These are phyloP conservation scores for Trichosurus vulpecula DNA, from an alignment of 2,797 vertebrate species.

Conservation along the genomic window DNA sequence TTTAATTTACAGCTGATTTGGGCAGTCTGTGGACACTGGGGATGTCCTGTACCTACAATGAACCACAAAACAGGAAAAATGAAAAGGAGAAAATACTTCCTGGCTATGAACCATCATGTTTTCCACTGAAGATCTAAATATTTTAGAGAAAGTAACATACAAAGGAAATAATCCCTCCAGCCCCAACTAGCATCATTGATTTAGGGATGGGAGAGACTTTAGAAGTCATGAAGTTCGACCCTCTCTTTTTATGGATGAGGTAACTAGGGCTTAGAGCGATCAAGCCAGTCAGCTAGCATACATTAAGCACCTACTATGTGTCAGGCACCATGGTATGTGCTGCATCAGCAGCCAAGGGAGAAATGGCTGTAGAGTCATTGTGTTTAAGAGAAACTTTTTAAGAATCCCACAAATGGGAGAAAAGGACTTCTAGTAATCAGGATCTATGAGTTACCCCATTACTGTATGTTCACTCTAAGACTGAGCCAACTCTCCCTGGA, in stretches of 20 bases:
- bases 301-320: background rate
- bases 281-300: background rate
- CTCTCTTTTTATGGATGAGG: background rate
- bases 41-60: background rate
- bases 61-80: background rate
- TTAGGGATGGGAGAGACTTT: background rate
- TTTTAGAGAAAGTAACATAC: background rate
- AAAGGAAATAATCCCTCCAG: background rate
- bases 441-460: background rate
- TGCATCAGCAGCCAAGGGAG: background rate
- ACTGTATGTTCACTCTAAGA: background rate
- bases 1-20: constrained; percentile 16
- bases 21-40: background rate
- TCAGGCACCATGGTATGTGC: background rate
- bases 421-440: background rate
- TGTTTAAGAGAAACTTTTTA: background rate
- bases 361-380: background rate
- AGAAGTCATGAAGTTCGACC: background rate
- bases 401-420: background rate
- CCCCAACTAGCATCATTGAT: background rate
- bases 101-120: background rate
- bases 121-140: background rate
- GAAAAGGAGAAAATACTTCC: background rate
- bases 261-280: background rate
- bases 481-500: background rate